These are phyloP conservation scores for Parnassius smintheus DNA, from an alignment of 2,888 invertebrate species.

Conservation along the genomic window DNA sequence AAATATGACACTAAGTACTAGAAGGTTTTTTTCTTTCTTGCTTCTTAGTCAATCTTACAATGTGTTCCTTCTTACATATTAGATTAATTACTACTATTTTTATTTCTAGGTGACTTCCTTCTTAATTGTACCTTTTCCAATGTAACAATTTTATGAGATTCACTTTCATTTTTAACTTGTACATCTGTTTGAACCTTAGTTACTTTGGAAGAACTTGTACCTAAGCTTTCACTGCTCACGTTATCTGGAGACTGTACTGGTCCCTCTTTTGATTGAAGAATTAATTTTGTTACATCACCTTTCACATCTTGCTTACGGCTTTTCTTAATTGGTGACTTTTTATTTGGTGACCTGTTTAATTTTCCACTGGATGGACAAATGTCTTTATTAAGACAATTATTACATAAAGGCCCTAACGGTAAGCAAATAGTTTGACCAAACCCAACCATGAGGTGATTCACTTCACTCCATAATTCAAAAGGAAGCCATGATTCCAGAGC, in stretches of 20 bases:
- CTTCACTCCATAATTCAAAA: conserved; percentile 89
- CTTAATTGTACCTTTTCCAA: conserved; percentile 28
- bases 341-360: conserved; percentile 57
- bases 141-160: conserved; percentile 8
- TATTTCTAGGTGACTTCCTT: conserved; percentile 41
- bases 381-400: conserved; percentile 88
- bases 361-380: conserved; percentile 88
- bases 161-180: conserved; percentile 12
- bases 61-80: conserved; percentile 10
- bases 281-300: conserved; percentile 24
- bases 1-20: not conserved
- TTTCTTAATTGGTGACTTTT: conserved; percentile 51
- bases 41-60: conserved; percentile 30
- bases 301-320: conserved; percentile 39
- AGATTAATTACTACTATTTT: conserved; percentile 25
- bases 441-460: conserved; percentile 95
- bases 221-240: not conserved
- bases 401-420: conserved; percentile 91
- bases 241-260: not conserved
- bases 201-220: conserved; percentile 4
- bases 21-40: conserved; percentile 33
- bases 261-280: conserved; percentile 15
- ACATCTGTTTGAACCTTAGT: conserved; percentile 7
- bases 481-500: conserved; percentile 95
- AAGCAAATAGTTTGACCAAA: conserved; percentile 97